Evolutionary conservation across 2,797 vertebrate genomes (phyloP).

Genomic region (Eulemur albifrons): DNA sequence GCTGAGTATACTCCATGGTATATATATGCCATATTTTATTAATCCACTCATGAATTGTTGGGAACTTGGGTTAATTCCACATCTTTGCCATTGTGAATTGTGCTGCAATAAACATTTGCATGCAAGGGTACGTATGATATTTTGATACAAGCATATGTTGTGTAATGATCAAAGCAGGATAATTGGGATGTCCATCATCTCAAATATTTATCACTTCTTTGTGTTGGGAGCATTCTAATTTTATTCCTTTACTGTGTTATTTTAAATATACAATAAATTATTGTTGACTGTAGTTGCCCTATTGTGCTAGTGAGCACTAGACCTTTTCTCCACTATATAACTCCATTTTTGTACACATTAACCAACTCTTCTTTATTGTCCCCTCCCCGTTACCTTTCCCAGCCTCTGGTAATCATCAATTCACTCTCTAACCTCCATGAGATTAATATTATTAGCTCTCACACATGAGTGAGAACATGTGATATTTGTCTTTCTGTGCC

Average conservation of each 20-base stretch:
- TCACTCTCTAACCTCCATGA: neutral
- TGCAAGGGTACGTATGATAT: neutral
- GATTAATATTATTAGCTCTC: neutral
- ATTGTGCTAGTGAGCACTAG: neutral
- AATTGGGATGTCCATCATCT: neutral
- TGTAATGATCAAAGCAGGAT: neutral
- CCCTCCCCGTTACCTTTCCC: neutral
- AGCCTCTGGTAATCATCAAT: neutral
- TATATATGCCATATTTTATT: too few relatives aligned
- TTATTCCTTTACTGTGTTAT: neutral
- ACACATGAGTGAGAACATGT: neutral
- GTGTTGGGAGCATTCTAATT: neutral
- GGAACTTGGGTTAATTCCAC: too few relatives aligned
- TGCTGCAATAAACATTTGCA: too few relatives aligned
- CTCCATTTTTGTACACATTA: neutral
- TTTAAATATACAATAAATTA: neutral
- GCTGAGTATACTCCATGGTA: too few relatives aligned
- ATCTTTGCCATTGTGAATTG: too few relatives aligned
- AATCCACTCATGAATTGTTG: too few relatives aligned
- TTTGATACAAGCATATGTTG: neutral
- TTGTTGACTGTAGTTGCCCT: neutral
- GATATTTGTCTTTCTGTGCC: neutral
- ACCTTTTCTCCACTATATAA: neutral
- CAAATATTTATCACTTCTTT: neutral
- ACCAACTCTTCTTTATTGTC: neutral